Base-by-base conservation (phyloP, 2,888 invertebrate species). In the Hylaea fasciaria region DNA sequence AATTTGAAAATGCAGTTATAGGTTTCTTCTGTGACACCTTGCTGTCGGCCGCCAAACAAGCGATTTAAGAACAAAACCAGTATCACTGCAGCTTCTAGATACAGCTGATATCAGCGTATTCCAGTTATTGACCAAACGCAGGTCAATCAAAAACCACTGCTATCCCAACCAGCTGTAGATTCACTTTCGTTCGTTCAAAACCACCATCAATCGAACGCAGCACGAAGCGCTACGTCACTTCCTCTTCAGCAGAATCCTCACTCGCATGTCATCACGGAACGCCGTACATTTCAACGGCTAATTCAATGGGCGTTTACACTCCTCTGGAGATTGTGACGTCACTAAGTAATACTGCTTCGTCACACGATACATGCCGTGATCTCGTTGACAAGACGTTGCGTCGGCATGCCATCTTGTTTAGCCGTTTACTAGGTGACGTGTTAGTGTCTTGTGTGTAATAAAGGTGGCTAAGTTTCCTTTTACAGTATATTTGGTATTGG, bases 231-330 rank as follows among this genome's bases (percentile, higher is more conserved):
- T 44, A 45, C 53, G 53, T 46, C 53, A 53, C 45, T 37, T 16
- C 48, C 48, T 35, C 44, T 44, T 9, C 29, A 41, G 8, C 59
- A 71, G 77, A 74, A 77, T 79, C 53, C 45, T 53, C 10, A 65
- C 71, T 82, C 77, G 82, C 83, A 82, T 82, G 83, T 78, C 80
- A 77, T 70, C 83, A 83, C 83, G 83, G 74, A 72, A 74, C 68
- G 66, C 41, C 17, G 50, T 43, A 10, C 49, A 40, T 49, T 51
- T 43, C 32, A 43, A 29, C 52, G 47, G 29, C 12, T 45, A 46
- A 53, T 53, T 53, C 51, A 51, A 32, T 49, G 46, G 48, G 37
- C 17, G 59, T 57, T 63, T 66, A 64, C 62, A 66, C 63, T 77
- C 72, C 76, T 80, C 77, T 75, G 57, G 68, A 66, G 68, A 68